Base-by-base conservation (phyloP, 2,888 invertebrate genomes). In the Luperina nickerlii region DNA sequence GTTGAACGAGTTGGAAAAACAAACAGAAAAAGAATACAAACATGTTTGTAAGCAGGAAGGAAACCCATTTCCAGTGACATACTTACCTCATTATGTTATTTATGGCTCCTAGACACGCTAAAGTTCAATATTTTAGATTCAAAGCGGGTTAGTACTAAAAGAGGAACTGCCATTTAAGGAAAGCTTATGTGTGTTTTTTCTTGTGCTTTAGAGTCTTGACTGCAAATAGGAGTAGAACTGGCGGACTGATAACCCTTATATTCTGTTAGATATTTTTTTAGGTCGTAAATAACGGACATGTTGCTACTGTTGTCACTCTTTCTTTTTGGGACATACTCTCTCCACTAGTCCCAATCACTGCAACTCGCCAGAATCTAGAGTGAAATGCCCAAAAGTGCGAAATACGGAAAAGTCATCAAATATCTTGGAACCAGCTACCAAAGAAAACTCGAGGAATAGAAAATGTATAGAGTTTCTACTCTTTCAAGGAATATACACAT, bases 21-120 rank as follows among this genome's bases (percentile, higher is more conserved):
- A 63, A 45, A 65, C 15, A 38, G 3, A 45, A 67, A 71, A n/a
- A 32, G 2, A 66, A 77, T 38, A 63, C 38, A 38, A 38, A 38
- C 15, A 32, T 32, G 2, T 70, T 42, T 66, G 5, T 15, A 67
- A 9, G 9, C 27, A 57, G 54, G 54, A 63, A 48, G 66, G 20
- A 62, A 70, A 76, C 9, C 9, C 24, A 71, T 72, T 82, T n/a
- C 3, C 57, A 48, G 67, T 79, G n/a, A n/a, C 63, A n/a, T n/a
- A n/a, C n/a, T n/a, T n/a, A 32, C 32, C 32, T 20, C 27, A 38
- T 69, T 4, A 48, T 74, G 48, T 13, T 27, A 54, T 69, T 66
- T 66, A 48, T 51, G 24, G 27, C 20, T 18, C 1, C 4, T 63
- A 13, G n/a, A 32, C 38, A 66, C 11, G 67, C 42, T 76, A 54